Evolutionary conservation across 2,797 vertebrate genomes (phyloP).

Genomic region (Manis crassicaudata): DNA sequence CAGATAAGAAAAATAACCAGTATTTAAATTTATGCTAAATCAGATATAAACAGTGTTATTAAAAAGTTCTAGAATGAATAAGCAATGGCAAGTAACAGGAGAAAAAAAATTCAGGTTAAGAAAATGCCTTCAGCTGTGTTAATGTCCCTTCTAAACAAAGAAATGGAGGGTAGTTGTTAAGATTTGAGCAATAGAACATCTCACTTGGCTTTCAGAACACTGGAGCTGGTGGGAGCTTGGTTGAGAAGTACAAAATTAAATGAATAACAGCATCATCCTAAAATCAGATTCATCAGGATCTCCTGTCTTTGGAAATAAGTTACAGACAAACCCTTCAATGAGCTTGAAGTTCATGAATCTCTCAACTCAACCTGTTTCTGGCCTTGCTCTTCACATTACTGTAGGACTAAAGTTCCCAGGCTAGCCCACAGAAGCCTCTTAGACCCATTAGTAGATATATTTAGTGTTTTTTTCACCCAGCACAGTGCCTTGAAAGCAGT

Average conservation of each 20-base stretch:
- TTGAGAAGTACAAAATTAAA: slow-evolving; percentile 18
- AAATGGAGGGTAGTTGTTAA: background rate
- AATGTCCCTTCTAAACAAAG: slow-evolving; percentile 39
- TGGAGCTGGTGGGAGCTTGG: background rate
- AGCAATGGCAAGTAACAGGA: slow-evolving; percentile 30
- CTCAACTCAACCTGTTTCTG: background rate
- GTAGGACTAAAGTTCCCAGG: background rate
- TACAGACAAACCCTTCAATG: background rate
- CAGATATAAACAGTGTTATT: background rate
- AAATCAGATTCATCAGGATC: slow-evolving; percentile 32
- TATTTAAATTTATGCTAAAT: slow-evolving; percentile 54
- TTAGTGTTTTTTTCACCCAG: background rate
- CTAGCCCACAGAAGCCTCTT: background rate
- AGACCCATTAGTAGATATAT: background rate
- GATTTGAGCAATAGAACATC: slow-evolving; percentile 39
- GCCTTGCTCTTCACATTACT: background rate
- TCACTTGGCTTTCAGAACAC: slow-evolving; percentile 21
- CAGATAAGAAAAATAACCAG: slow-evolving; percentile 14
- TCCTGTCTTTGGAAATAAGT: background rate
- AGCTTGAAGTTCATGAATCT: slow-evolving; percentile 25
- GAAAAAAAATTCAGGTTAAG: slow-evolving; percentile 34
- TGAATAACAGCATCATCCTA: background rate
- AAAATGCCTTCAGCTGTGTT: slow-evolving; percentile 25
- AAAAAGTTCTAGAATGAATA: slow-evolving; percentile 51
- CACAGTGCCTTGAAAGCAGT: background rate